These are phyloP conservation scores for Girardinichthys multiradiatus DNA, from an alignment of 2,113 vertebrate species.

Conservation along the genomic window DNA sequence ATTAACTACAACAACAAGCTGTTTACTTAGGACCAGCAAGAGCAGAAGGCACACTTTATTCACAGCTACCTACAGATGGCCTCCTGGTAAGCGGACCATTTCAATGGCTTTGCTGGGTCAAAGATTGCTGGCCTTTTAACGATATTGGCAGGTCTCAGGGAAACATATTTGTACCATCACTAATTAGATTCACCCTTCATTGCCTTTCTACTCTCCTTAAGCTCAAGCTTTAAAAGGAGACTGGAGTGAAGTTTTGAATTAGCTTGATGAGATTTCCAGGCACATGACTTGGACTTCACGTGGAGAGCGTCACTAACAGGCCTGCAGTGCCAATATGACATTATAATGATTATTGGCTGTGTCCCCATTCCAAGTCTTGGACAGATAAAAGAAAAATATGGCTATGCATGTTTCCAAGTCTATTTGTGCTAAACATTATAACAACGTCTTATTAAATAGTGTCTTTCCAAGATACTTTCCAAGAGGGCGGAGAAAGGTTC, in stretches of 20 bases:
- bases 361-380: neutral
- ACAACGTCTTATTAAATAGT: too few relatives aligned
- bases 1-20: slow-evolving; percentile 34
- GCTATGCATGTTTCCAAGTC: too few relatives aligned
- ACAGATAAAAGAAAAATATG: neutral
- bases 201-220: slow-evolving; percentile 62
- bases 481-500: too few relatives aligned
- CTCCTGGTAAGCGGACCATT: slow-evolving; percentile 14
- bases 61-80: slow-evolving; percentile 46
- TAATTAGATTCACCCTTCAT: slow-evolving; percentile 60
- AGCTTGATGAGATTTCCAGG: slow-evolving; percentile 64
- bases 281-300: slow-evolving; percentile 63
- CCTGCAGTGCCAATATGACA: slow-evolving; percentile 15
- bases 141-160: slow-evolving; percentile 15
- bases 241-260: slow-evolving; percentile 69
- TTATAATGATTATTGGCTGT: slow-evolving; percentile 11
- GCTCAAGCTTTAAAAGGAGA: slow-evolving; percentile 64
- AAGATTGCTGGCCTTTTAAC: slow-evolving; percentile 24
- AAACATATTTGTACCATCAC: slow-evolving; percentile 35
- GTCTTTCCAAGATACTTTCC: too few relatives aligned
- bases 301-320: slow-evolving; percentile 51
- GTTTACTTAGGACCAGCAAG: slow-evolving; percentile 35
- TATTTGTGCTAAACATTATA: too few relatives aligned
- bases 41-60: slow-evolving; percentile 32
- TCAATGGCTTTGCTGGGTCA: slow-evolving; percentile 10